Evolutionary conservation across 2,797 vertebrate species (phyloP), one percentile per base, ranked within the genome.

Genomic region (Myotis daubentonii): DNA sequence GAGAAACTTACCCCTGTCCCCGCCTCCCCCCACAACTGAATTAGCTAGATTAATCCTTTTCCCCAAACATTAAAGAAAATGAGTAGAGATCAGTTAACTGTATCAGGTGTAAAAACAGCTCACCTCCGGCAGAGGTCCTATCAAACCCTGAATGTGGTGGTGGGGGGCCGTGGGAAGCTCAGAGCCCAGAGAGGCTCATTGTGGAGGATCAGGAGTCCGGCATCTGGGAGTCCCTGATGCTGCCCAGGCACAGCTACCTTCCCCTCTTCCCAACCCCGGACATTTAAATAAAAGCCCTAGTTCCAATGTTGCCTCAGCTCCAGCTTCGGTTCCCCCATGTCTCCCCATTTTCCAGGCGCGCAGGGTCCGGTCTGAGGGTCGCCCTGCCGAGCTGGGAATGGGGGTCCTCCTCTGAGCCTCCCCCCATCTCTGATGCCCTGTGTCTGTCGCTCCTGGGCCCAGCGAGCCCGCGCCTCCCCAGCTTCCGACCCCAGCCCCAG

Each of bases 401-500:
- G 89, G 38, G 84, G 74, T 33, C 60, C 49, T 79, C 33, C 81
- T 79, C 25, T 47, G 79, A 90, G 78, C 65, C 70, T 38, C 72
- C 22, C 75, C 41, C 49, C 16, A 33, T 11, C 22, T 30, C 68
- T 23, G 41, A 51, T n/a, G 60, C 57, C 68, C 86, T 41, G 81
- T 28, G 5, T 74, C 93, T 20, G 80, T 20, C 20, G 49, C 86
- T 80, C 60, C 75, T 16, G 71, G 57, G 80, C 72, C 91, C 75
- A 51, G 53, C 20, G 6, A 91, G 60, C 60, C 51, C 3, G 4
- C 17, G 36, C 87, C 87, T 84, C 85, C 70, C 71, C 60, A 30
- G 75, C 88, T 97, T 96, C 86, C 75, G 79, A 96, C 82, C 86
- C 89, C 41, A 83, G 83, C 92, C 93, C 75, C 86, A 87, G 53